Evolutionary conservation across 2,888 invertebrate species (phyloP).

Genomic region (Muscina levida): DNA sequence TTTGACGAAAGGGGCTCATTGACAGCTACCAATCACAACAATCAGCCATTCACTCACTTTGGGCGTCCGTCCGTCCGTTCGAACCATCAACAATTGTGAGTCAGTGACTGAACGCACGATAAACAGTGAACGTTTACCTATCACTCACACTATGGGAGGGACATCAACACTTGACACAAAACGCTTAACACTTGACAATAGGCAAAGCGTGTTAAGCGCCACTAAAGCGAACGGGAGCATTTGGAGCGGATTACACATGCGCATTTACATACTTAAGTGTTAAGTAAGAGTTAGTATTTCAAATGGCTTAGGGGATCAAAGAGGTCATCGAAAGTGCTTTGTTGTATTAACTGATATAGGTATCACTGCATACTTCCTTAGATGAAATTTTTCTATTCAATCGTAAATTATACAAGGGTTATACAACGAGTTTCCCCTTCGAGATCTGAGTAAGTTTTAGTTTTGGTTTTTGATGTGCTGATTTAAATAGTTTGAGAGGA

Average conservation of each 20-base stretch:
- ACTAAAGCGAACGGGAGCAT: constrained; percentile 10
- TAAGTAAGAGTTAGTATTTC: too few species aligned
- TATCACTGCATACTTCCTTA: too few species aligned
- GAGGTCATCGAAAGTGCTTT: too few species aligned
- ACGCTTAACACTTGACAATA: constrained; percentile 54
- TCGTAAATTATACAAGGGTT: too few species aligned
- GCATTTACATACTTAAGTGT: constrained; percentile 27
- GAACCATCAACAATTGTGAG: not conserved
- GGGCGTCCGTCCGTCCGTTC: not conserved
- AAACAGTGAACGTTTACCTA: not conserved
- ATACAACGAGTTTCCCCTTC: too few species aligned
- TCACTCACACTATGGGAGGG: not conserved
- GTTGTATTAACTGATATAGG: too few species aligned
- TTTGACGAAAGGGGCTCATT: constrained; percentile 43
- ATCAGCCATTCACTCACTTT: constrained; percentile 6
- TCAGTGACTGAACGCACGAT: too few species aligned
- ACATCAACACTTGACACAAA: constrained; percentile 48
- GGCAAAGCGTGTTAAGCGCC: constrained; percentile 56
- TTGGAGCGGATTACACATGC: constrained; percentile 36
- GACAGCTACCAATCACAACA: constrained; percentile 50
- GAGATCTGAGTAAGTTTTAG: too few species aligned
- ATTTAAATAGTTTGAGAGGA: too few species aligned
- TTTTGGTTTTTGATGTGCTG: too few species aligned
- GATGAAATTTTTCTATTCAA: too few species aligned
- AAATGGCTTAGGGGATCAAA: too few species aligned